phyloP scores from a whole-genome alignment of 2,797 vertebrate species.

The Phalloptychus januarius region DNA sequence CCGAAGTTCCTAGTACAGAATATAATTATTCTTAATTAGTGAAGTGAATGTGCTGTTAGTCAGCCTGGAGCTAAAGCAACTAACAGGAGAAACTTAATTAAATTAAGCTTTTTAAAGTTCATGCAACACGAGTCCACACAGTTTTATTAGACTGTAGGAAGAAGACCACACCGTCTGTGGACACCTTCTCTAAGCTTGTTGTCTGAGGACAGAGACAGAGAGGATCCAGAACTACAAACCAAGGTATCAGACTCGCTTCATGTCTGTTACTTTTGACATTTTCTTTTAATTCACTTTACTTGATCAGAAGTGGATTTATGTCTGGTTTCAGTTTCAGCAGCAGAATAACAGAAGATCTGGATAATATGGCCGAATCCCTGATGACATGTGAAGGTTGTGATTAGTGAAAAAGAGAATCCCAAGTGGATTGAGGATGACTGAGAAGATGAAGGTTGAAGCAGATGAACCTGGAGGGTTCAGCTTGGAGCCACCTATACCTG shows the following conservation, averaged over 20 bases:
- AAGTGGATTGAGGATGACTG: not conserved
- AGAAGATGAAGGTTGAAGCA: not conserved
- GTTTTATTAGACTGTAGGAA: not conserved
- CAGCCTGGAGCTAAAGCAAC: not conserved
- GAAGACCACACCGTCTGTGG: not conserved
- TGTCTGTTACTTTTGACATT: not conserved
- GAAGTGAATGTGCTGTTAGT: not conserved
- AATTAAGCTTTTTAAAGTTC: not conserved
- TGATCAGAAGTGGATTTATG: not conserved
- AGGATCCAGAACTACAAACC: not conserved
- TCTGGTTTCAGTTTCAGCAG: not conserved
- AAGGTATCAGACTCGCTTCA: not conserved
- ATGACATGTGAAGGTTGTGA: not conserved
- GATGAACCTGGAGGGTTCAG: not conserved
- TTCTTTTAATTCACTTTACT: not conserved
- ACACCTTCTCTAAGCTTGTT: not conserved
- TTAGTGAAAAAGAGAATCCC: not conserved
- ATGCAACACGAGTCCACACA: not conserved
- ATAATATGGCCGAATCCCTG: not conserved
- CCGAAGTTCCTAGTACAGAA: not conserved
- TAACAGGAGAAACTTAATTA: not conserved
- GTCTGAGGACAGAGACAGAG: not conserved
- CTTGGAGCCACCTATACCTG: not conserved
- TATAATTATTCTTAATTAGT: not conserved
- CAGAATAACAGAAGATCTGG: not conserved